Percentiles rank a stretch among this genome's conserved stretches.
Evolutionary conservation across 2,113 vertebrate species (phyloP).

Genomic region (Furnarius figulus): DNA sequence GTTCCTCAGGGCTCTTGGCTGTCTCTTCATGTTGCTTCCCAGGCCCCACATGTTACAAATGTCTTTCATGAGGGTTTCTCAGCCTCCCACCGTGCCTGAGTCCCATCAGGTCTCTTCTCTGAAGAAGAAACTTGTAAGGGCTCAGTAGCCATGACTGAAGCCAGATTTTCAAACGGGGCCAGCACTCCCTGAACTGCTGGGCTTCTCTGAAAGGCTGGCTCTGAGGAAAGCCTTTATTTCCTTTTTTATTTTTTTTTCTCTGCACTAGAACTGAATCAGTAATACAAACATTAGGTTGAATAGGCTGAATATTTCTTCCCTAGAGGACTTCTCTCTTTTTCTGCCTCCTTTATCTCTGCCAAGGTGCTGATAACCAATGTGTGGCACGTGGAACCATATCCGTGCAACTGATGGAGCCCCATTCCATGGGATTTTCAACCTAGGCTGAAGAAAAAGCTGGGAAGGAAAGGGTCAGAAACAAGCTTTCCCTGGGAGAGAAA

Average conservation of each 20-base stretch:
- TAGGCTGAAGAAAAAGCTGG: not conserved
- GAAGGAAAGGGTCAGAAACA: not conserved
- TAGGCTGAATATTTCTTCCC: not conserved
- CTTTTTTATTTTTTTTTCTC: not conserved
- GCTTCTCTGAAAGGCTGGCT: not conserved
- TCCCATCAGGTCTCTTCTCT: not conserved
- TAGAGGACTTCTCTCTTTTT: not conserved
- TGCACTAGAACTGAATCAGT: not conserved
- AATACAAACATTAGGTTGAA: not conserved
- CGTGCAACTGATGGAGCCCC: accelerated
- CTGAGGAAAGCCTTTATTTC: not conserved
- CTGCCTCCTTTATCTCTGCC: not conserved
- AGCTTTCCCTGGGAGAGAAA: not conserved
- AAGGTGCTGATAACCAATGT: not conserved
- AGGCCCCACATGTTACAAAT: conserved; percentile 7
- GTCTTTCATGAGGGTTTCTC: not conserved
- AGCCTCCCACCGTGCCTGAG: not conserved
- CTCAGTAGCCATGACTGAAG: conserved; percentile 16
- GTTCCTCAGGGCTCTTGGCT: not conserved
- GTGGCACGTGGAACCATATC: not conserved
- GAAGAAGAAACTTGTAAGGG: not conserved
- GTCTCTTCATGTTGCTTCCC: not conserved
- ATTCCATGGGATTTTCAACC: not conserved
- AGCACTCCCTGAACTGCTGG: not conserved
- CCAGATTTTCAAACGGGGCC: not conserved